Evolutionary conservation across 2,888 invertebrate genomes (phyloP).

Genomic region (Drosophila colorata): DNA sequence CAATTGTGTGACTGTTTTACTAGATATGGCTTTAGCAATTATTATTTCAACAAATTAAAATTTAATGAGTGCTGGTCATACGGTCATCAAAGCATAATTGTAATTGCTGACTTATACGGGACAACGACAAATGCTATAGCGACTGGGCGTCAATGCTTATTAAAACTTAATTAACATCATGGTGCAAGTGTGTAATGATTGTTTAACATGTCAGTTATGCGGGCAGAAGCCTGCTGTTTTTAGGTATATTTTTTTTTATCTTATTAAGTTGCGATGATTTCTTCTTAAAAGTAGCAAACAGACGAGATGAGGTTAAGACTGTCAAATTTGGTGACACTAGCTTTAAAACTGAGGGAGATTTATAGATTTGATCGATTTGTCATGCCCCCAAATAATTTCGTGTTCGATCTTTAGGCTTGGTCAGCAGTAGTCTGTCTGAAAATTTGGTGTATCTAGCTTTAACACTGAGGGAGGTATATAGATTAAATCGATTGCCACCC

Average conservation of each 20-base stretch:
- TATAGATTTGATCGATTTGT: no score
- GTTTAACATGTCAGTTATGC: constrained; percentile 62
- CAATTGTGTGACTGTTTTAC: constrained; percentile 23
- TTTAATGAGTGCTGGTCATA: constrained; percentile 75
- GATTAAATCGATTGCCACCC: no score
- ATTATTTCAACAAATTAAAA: constrained; percentile 77
- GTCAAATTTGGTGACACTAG: not conserved
- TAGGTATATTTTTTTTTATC: not conserved
- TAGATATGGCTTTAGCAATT: constrained; percentile 57
- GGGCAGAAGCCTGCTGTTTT: constrained; percentile 38
- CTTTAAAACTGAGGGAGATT: no score
- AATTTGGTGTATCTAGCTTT: no score
- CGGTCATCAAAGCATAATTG: constrained; percentile 75
- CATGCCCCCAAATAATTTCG: no score
- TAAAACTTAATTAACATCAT: constrained; percentile 69
- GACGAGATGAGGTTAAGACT: not conserved
- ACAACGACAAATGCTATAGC: constrained; percentile 6
- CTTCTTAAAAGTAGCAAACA: no score
- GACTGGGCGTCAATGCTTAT: constrained; percentile 46
- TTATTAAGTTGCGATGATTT: not conserved
- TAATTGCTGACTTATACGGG: constrained; percentile 66
- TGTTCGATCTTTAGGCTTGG: no score
- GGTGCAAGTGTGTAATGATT: constrained; percentile 22
- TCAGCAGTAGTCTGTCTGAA: no score
- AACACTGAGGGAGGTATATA: no score